phyloP scores from a whole-genome alignment of 2,888 invertebrate species.

The Drosophila mayaguana region DNA sequence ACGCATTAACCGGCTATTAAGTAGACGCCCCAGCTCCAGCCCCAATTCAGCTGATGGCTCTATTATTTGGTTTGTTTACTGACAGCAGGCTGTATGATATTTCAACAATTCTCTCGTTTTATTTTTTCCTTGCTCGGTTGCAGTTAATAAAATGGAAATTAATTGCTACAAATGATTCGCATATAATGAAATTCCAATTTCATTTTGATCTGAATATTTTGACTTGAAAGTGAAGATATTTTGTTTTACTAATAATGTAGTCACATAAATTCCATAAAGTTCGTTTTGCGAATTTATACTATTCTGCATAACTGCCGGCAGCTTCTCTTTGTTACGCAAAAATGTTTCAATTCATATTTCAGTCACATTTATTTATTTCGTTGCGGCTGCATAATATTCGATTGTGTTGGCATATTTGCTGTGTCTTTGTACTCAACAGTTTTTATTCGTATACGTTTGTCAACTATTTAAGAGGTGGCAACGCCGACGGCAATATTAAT shows the following conservation, averaged over 20 bases:
- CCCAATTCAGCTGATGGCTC: slow-evolving; percentile 38
- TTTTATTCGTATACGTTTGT: background rate
- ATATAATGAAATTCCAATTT: slow-evolving; percentile 30
- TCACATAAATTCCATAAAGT: background rate
- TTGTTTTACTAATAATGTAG: background rate
- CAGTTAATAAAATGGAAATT: slow-evolving; percentile 45
- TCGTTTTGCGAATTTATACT: background rate
- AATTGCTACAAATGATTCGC: slow-evolving; percentile 3
- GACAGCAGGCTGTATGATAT: slow-evolving; percentile 11
- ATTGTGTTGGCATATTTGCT: background rate
- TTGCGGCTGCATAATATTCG: background rate
- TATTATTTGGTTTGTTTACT: slow-evolving; percentile 36
- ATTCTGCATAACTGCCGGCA: background rate
- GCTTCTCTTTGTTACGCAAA: slow-evolving; percentile 5
- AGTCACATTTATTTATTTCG: background rate
- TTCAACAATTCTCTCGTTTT: slow-evolving; percentile 34
- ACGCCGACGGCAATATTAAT: background rate
- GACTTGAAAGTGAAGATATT: background rate
- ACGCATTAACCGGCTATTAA: slow-evolving; percentile 61
- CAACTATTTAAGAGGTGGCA: slow-evolving; percentile 7
- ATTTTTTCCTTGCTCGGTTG: background rate
- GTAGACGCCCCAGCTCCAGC: background rate
- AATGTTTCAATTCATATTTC: slow-evolving; percentile 6
- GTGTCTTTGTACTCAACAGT: background rate
- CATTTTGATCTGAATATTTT: background rate